Percentiles rank a stretch among this genome's conserved stretches.
Evolutionary conservation across 2,113 vertebrate genomes (phyloP).

Genomic region (Tachycineta bicolor): DNA sequence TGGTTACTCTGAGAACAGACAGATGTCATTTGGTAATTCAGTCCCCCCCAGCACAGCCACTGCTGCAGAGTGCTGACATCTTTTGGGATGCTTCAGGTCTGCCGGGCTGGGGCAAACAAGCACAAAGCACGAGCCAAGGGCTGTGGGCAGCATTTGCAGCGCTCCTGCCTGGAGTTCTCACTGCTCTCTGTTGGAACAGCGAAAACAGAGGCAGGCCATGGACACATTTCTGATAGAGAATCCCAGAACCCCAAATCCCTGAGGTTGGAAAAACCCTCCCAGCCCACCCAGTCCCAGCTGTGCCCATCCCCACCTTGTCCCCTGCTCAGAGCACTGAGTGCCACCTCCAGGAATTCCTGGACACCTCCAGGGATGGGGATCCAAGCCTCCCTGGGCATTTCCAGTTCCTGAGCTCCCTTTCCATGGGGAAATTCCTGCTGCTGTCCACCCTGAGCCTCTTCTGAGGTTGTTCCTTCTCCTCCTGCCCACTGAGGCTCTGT

Average conservation of each 20-base stretch:
- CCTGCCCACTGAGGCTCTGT: neutral
- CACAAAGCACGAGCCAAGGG: neutral
- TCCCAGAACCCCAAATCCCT: neutral
- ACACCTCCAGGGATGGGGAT: neutral
- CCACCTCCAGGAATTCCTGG: fast-evolving
- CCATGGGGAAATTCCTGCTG: neutral
- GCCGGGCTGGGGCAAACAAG: neutral
- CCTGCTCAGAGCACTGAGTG: neutral
- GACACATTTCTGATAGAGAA: neutral
- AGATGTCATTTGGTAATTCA: neutral
- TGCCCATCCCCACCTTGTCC: neutral
- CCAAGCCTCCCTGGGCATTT: neutral
- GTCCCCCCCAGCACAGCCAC: no score
- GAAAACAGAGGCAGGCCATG: neutral
- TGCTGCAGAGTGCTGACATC: fast-evolving
- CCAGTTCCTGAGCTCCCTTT: fast-evolving
- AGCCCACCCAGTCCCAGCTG: fast-evolving
- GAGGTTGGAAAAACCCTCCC: neutral
- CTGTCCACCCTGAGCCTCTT: fast-evolving
- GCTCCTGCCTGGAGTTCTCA: neutral
- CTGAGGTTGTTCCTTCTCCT: neutral
- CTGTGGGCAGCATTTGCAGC: neutral
- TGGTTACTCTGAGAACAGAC: neutral
- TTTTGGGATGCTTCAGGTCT: neutral
- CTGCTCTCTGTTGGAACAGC: neutral